A percentile compares a stretch with the other conserved stretches of the same genome.
phyloP scores from a whole-genome alignment of 2,113 vertebrate genomes.

The Tupaia tana region DNA sequence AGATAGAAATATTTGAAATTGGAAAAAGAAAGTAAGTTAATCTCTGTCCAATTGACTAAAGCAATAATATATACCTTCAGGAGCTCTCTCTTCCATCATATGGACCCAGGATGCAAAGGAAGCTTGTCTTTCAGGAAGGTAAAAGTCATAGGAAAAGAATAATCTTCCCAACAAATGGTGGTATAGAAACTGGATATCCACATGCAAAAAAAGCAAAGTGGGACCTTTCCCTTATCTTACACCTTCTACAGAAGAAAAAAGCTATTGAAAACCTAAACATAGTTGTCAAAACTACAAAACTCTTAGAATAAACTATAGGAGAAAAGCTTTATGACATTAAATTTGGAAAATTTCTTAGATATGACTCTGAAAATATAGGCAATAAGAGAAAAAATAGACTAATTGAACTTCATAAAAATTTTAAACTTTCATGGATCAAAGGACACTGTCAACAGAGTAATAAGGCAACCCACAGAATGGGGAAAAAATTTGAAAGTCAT shows the following conservation, averaged over 20 bases:
- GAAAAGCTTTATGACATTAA: not conserved
- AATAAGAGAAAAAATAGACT: not conserved
- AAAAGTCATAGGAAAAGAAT: not conserved
- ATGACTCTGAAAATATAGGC: not conserved
- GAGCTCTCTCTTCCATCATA: not conserved
- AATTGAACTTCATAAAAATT: not conserved
- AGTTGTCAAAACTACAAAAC: not conserved
- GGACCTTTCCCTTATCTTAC: not conserved
- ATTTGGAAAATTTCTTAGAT: not conserved
- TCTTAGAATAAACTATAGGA: not conserved
- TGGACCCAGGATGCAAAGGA: not conserved
- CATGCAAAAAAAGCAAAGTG: not conserved
- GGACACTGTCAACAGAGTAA: not conserved
- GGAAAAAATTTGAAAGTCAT: not conserved
- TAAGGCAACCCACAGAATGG: not conserved
- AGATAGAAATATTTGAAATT: not conserved
- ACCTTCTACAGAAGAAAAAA: not conserved
- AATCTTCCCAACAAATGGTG: not conserved
- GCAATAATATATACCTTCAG: not conserved
- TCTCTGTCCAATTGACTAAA: not conserved
- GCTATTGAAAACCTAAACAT: not conserved
- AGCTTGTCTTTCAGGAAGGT: not conserved
- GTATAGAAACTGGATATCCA: not conserved
- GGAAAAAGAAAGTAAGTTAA: not conserved
- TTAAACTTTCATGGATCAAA: not conserved